Evolutionary conservation across 2,888 invertebrate genomes (phyloP), one percentile per base, ranked within the genome.

Genomic region (Euclidia mi): DNA sequence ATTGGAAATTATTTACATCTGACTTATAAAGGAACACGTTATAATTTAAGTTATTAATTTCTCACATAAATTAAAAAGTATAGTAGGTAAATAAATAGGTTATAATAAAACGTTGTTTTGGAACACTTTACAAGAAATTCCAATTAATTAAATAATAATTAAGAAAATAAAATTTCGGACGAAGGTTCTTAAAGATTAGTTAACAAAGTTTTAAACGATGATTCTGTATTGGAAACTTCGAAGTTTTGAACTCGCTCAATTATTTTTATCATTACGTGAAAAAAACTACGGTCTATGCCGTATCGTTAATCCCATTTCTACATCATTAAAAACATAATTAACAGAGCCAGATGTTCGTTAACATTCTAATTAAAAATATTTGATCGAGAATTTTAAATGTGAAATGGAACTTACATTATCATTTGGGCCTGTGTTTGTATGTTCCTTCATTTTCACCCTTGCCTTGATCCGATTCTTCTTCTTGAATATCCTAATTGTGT

Each of bases 291-390:
- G 11, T 20, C 20, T 20, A n/a, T 15, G 12, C 42, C n/a, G 29
- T 1, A 15, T 31, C 7, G 7, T 28, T 55, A 41, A 11, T 35
- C 29, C 3, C 9, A 25, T 14, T 31, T 34, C 41, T 49, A 52
- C 15, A n/a, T 28, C 28, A 15, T 49, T 12, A 48, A 47, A 56
- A 59, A 46, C 25, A 6, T 47, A 10, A 60, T 34, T 44, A 37
- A 58, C 55, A 51, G 7, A 4, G 20, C n/a, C 29, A 35, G 48
- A 52, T 40, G 28, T 47, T 49, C 12, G n/a, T 20, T 43, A 51
- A 50, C 42, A 48, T 43, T 37, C 9, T 29, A 49, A 47, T 60
- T 38, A 11, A 45, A n/a, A 44, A 35, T 47, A 29, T 35, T 2
- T 3, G 42, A 50, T 3, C 15, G 2, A 11, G 2, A 25, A 7